Evolutionary conservation across 2,888 invertebrate species (phyloP), one percentile per base, ranked within the genome.

Genomic region (Deilephila elpenor): DNA sequence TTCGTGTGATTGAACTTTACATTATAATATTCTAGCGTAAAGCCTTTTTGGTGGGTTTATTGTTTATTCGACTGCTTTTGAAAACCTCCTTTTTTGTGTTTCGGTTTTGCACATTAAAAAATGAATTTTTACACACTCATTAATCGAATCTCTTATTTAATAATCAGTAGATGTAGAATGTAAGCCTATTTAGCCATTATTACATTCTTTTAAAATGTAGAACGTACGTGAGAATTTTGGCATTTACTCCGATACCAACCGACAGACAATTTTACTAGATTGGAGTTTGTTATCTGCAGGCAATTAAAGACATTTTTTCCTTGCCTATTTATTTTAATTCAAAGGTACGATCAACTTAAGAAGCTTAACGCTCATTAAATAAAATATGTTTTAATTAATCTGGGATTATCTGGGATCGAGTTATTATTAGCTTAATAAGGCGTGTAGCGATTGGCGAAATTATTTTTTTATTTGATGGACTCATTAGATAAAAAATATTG

Each of bases 1-100:
- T 78, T 80, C 34, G 51, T 59, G 37, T 64, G 37, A 60, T 70
- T 61, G 53, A 62, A 56, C 20, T 72, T 34, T 56, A 62, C 34
- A 61, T 62, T 32, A 64, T 56, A 29, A 64, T 56, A 29, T 62
- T 64, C 25, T 19, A 51, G 51, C 14, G 14, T 67, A 25, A 56
- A 72, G 34, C 34, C 32, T 62, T 53, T 71, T 44, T 20, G 19
- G 34, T 67, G 14, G 19, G 25, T 29, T 59, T 67, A 34, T 64
- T 37, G 5, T 53, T 5, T 64, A 44, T 56, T 25, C 51, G 44
- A 44, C 25, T 8, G 11, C 11, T 14, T 67, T 51, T 51, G 14
- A 67, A n/a, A n/a, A 56, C n/a, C 56, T 56, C 25, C 67, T 11
- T 37, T 20, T 5, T 11, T 14, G 37, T 20, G 37, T 20, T 20